A percentile compares a stretch with the other conserved stretches of the same genome.
These are phyloP conservation scores for Margaritifera margaritifera DNA, from an alignment of 2,888 invertebrate species.

Conservation along the genomic window DNA sequence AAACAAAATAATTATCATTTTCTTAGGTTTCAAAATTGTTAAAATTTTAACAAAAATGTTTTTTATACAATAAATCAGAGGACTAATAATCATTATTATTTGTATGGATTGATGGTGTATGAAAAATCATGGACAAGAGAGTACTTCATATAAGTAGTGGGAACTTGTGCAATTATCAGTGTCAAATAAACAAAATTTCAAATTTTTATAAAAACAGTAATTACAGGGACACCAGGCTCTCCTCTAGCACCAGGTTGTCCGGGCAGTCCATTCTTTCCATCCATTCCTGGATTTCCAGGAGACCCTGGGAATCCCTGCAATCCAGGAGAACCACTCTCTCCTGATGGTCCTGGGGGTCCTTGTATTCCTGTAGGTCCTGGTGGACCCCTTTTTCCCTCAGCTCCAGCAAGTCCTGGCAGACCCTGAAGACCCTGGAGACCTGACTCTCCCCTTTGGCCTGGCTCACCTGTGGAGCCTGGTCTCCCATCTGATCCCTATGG, in stretches of 20 bases:
- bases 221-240: neutral
- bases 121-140: too few species aligned
- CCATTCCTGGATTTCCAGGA: constrained; percentile 19
- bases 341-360: constrained; percentile 71
- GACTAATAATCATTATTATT: too few species aligned
- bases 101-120: too few species aligned
- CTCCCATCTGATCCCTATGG: constrained; percentile 80
- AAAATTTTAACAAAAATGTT: too few species aligned
- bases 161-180: too few species aligned
- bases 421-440: constrained; percentile 55
- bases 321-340: constrained; percentile 56
- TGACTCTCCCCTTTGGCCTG: constrained; percentile 56
- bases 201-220: too few species aligned
- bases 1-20: too few species aligned
- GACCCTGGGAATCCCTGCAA: constrained; percentile 50
- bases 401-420: constrained; percentile 71
- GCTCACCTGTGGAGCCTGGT: constrained; percentile 55
- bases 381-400: constrained; percentile 76
- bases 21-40: too few species aligned
- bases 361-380: constrained; percentile 75
- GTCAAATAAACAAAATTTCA: too few species aligned
- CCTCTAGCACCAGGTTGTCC: constrained; percentile 9
- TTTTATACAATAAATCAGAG: too few species aligned
- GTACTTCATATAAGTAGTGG: too few species aligned
- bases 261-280: neutral